Conservation (phyloP, 2,797 vertebrate genomes). For the Huso huso region DNA sequence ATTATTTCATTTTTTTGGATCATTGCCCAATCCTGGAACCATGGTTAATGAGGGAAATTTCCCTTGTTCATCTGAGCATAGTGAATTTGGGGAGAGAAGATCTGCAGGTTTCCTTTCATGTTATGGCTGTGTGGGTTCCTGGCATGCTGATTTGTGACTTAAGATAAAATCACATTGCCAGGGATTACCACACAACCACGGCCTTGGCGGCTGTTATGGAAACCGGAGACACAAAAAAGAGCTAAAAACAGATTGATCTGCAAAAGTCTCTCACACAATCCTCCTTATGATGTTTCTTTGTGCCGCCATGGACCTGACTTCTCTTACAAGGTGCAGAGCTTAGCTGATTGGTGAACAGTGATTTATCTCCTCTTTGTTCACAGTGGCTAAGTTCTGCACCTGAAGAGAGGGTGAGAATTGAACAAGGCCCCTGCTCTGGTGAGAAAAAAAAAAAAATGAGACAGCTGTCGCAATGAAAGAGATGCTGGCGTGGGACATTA, state of each 20-base stretch:
- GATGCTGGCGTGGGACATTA: no score
- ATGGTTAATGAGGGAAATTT: constrained; percentile 68
- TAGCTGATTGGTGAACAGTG: constrained; percentile 99
- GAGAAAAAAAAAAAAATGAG: neutral
- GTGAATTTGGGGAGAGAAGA: constrained; percentile 38
- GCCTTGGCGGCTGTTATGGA: constrained; percentile 72
- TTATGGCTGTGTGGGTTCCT: constrained; percentile 98
- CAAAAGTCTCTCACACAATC: constrained; percentile 7
- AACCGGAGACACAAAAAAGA: constrained; percentile 41
- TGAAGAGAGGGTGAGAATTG: constrained; percentile 72
- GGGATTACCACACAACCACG: constrained; percentile 97
- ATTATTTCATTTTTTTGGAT: constrained; percentile 41
- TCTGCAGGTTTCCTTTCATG: constrained; percentile 57
- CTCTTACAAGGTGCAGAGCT: constrained; percentile 95
- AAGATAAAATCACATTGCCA: constrained; percentile 99
- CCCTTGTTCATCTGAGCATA: constrained; percentile 53
- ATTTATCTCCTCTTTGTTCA: constrained; percentile 98
- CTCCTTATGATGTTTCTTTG: neutral
- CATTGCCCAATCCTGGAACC: constrained; percentile 46
- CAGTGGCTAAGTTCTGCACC: constrained; percentile 99
- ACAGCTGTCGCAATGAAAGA: no score
- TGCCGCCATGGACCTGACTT: constrained; percentile 52
- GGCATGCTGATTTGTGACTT: constrained; percentile 99
- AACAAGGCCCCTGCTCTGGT: neutral
- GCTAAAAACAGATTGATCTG: constrained; percentile 25